These are phyloP conservation scores for Cryptus viduatorius DNA, from an alignment of 2,888 invertebrate genomes.

Conservation along the genomic window DNA sequence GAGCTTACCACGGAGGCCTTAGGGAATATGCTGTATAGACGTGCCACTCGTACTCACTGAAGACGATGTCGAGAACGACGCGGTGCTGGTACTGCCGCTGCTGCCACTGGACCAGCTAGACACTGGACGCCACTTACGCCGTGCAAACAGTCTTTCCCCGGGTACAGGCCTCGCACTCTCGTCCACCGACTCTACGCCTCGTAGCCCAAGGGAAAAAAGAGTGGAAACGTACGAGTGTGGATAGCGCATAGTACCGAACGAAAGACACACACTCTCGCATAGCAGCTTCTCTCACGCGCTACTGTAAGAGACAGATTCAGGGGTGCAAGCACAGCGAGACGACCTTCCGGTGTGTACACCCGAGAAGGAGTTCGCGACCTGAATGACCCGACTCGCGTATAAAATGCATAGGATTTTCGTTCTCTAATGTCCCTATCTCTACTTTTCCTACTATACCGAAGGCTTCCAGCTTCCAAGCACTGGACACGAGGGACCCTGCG, in stretches of 20 bases:
- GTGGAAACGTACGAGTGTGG: conserved; percentile 86
- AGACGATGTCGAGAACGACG: conserved; percentile 63
- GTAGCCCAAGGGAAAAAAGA: conserved; percentile 73
- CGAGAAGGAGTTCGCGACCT: conserved; percentile 76
- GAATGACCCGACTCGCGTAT: conserved; percentile 81
- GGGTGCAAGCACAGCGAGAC: conserved; percentile 13
- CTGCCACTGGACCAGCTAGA: conserved; percentile 71
- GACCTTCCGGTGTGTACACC: conserved; percentile 55
- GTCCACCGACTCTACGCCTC: conserved; percentile 63
- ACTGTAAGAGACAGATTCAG: conserved; percentile 84
- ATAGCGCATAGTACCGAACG: conserved; percentile 19
- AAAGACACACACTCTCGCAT: conserved; percentile 79
- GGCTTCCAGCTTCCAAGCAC: conserved; percentile 6
- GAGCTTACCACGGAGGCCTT: conserved; percentile 54
- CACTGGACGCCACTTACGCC: conserved; percentile 82
- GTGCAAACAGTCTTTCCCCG: conserved; percentile 78
- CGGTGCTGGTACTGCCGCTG: conserved; percentile 33
- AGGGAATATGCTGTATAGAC: conserved; percentile 52
- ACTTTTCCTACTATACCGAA: conserved; percentile 25
- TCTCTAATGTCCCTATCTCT: conserved; percentile 72
- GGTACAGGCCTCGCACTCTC: conserved; percentile 64
- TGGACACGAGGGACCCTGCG: conserved; percentile 4
- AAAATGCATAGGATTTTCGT: conserved; percentile 83
- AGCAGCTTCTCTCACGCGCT: conserved; percentile 78
- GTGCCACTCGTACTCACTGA: conserved; percentile 45